phyloP scores from a whole-genome alignment of 2,888 invertebrate genomes.

The Petrolisthes manimaculis region DNA sequence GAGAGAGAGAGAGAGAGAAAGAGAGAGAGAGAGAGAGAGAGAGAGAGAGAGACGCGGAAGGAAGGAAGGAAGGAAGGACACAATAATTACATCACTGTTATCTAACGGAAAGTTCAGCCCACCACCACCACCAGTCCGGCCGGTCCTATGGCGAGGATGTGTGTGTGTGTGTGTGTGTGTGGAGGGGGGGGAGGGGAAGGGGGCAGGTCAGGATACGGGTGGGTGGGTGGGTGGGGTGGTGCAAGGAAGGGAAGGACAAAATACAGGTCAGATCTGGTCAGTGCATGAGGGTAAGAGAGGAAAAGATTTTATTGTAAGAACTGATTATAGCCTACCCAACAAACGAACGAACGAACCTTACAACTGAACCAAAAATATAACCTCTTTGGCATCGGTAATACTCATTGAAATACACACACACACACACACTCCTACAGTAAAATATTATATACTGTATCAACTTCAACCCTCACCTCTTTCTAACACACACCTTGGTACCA shows the following conservation, averaged over 20 bases:
- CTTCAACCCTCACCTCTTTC: no score
- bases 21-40: background rate
- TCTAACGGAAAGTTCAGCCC: no score
- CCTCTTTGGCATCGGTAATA: no score
- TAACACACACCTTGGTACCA: no score
- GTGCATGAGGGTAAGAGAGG: background rate
- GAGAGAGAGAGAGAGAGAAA: background rate
- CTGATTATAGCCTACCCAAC: no score
- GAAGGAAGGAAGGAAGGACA: background rate
- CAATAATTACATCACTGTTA: background rate
- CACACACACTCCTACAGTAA: no score
- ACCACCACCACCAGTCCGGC: no score
- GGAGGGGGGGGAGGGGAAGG: conserved; percentile 5
- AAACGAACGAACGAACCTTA: no score
- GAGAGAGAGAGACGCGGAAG: background rate
- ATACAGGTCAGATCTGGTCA: background rate
- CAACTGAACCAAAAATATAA: no score
- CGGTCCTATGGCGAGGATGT: background rate
- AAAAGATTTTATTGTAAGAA: no score
- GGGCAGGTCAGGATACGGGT: background rate
- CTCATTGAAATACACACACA: no score
- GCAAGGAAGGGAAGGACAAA: background rate
- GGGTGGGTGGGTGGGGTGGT: background rate
- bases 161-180: background rate
- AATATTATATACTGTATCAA: no score